Conservation (phyloP, 2,113 vertebrate genomes). For the Grammomys surdaster region DNA sequence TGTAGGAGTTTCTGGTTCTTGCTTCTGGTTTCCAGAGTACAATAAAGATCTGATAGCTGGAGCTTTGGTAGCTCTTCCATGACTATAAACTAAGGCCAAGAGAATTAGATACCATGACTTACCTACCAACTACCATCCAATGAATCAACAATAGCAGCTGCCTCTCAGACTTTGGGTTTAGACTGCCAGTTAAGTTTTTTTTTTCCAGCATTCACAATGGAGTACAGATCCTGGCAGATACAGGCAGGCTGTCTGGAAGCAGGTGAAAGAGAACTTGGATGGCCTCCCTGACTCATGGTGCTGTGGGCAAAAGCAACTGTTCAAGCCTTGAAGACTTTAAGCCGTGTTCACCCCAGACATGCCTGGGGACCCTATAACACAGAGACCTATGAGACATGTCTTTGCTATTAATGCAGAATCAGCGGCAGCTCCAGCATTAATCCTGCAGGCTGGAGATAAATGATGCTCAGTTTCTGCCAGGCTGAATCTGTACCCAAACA, state of each 20-base stretch:
- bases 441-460: constrained; percentile 69
- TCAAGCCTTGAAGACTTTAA: neutral
- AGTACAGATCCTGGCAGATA: neutral
- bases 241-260: neutral
- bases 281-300: neutral
- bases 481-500: constrained; percentile 71
- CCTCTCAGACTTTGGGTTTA: neutral
- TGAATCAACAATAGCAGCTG: neutral
- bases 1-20: neutral
- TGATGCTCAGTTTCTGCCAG: constrained; percentile 56
- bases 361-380: constrained; percentile 20
- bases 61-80: neutral
- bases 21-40: neutral
- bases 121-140: neutral
- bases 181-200: neutral
- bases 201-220: neutral
- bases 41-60: neutral
- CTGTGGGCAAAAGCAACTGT: neutral
- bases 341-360: neutral
- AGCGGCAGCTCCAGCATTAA: constrained; percentile 51
- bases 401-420: constrained; percentile 29
- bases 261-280: neutral
- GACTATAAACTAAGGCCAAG: neutral
- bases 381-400: neutral
- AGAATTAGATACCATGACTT: neutral